Evolutionary conservation across 2,888 invertebrate genomes (phyloP), one percentile per base, ranked within the genome.

Genomic region (Acleris cristana): DNA sequence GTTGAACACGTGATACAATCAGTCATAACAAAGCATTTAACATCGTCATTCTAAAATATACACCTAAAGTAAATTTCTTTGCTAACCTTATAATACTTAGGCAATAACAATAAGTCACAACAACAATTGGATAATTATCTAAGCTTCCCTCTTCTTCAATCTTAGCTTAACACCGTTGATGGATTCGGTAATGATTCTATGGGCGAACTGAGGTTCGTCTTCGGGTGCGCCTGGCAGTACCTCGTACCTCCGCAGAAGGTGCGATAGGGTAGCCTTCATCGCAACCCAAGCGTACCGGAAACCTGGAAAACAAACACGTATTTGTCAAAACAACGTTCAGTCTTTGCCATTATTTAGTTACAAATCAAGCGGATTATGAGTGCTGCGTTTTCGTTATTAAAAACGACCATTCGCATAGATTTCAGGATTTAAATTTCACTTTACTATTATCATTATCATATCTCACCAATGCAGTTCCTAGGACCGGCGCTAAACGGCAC

Each of bases 401-500:
- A 48, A 48, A 45, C 44, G 21, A 30, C 10, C n/a, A 49, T 40
- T n/a, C 21, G 23, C 19, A 48, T 4, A 12, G 2, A 4, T 19
- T 34, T 10, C 34, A 34, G 34, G 34, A 10, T 26, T 4, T 0
- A 34, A 34, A 34, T 10, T 10, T 10, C 2, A 34, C 8, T 8
- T 34, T 10, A 10, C 34, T 10, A 34, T 10, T 34, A 10, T 12
- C 14, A 14, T 14, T n/a, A 34, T 44, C 34, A n/a, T 5, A 48
- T 63, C 68, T 72, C 70, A 79, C 81, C 81, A 51, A 81, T 74
- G 69, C 81, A 81, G 59, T 76, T 80, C 23, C 81, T 75, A 5
- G 81, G 81, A 5, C 81, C 81, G 30, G 79, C 78, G 56, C 81
- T 80, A 61, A 81, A 81, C 1, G 81, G 80, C 6, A 78, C 71